A percentile compares a stretch with the other conserved stretches of the same genome.
Evolutionary conservation across 2,888 invertebrate genomes (phyloP).

Genomic region (Blera fallax): DNA sequence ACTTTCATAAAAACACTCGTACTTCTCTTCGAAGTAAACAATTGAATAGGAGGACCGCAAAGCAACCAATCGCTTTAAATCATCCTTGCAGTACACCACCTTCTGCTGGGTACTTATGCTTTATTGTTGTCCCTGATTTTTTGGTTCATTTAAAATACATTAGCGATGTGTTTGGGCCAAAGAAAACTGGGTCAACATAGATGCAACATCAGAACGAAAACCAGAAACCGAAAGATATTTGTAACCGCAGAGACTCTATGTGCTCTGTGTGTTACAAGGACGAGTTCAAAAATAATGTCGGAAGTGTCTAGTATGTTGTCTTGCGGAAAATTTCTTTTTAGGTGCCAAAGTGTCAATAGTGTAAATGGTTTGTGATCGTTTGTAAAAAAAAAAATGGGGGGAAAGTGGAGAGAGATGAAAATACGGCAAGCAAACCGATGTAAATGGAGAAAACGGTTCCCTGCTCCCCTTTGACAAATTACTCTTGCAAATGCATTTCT

Average conservation of each 20-base stretch:
- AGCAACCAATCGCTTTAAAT: conserved; percentile 19
- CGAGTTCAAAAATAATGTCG: conserved; percentile 15
- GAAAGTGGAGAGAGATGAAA: background rate
- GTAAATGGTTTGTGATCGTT: conserved; percentile 26
- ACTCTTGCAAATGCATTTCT: background rate
- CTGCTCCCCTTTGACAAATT: conserved; percentile 28
- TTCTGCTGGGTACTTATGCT: background rate
- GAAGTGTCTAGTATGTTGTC: conserved; percentile 11
- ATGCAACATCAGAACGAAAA: background rate
- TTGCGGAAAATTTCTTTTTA: background rate
- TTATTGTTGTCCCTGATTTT: conserved; percentile 35
- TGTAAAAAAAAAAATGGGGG: background rate
- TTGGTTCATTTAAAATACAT: conserved; percentile 72
- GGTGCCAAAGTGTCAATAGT: conserved; percentile 23
- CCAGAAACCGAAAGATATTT: background rate
- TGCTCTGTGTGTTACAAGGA: conserved; percentile 2
- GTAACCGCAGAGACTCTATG: background rate
- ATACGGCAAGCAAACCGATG: background rate
- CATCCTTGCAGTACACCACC: background rate
- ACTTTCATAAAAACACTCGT: background rate
- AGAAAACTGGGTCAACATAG: conserved; percentile 47
- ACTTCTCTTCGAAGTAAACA: background rate
- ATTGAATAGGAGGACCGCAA: background rate
- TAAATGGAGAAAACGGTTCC: conserved; percentile 14
- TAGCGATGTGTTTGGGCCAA: conserved; percentile 40